These are phyloP conservation scores for Cistogaster globosa DNA, from an alignment of 2,888 invertebrate species.

Conservation along the genomic window DNA sequence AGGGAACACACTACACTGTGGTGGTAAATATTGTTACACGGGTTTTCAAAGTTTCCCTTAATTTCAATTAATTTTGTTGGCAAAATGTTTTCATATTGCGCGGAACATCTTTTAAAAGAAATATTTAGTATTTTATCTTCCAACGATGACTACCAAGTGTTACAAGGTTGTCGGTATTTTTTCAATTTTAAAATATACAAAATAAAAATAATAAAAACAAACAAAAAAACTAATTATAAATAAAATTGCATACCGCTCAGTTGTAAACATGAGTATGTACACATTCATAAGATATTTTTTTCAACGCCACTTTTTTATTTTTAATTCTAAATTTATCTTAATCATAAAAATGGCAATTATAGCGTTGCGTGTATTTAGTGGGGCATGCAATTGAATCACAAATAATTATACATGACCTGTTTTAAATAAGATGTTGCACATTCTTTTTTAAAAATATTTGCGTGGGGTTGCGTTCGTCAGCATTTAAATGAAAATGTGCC, in stretches of 20 bases:
- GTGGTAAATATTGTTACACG: too few species aligned
- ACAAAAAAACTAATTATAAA: constrained; percentile 8
- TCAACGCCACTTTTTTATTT: constrained; percentile 6
- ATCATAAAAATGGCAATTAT: constrained; percentile 18
- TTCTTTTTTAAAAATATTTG: constrained; percentile 1
- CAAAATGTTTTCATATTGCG: too few species aligned
- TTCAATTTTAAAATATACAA: constrained; percentile 5
- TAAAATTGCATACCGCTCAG: not conserved
- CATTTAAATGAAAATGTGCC: not conserved
- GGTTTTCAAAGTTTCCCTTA: too few species aligned
- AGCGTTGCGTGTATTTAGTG: constrained; percentile 13
- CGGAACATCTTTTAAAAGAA: too few species aligned
- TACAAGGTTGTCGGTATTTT: constrained; percentile 42
- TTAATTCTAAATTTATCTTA: constrained; percentile 37
- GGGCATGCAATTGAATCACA: constrained; percentile 16
- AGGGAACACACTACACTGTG: too few species aligned
- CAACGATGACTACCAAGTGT: constrained; percentile 29
- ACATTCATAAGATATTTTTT: constrained; percentile 29
- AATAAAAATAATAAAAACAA: not conserved
- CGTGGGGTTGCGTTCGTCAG: not conserved
- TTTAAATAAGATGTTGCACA: not conserved
- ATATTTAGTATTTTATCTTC: too few species aligned
- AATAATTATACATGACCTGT: constrained; percentile 2
- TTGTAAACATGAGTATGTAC: constrained; percentile 37
- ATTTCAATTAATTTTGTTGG: too few species aligned